phyloP scores from a whole-genome alignment of 2,888 invertebrate species.

The Chironomus riparius region DNA sequence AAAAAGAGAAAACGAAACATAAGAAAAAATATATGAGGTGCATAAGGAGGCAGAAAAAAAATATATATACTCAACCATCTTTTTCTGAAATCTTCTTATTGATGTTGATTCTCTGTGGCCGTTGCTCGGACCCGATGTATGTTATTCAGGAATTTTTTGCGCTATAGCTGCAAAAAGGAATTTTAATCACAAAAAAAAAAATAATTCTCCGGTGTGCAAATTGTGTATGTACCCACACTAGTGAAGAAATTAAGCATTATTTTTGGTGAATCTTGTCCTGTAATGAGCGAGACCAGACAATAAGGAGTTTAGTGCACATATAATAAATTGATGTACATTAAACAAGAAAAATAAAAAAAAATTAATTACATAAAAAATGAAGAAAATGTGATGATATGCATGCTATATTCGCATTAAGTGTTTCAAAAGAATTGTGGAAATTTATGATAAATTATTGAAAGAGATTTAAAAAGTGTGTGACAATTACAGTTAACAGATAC shows the following conservation, averaged over 20 bases:
- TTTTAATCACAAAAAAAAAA: slow-evolving; percentile 16
- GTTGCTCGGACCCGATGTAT: background rate
- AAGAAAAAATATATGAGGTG: background rate
- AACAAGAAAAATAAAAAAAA: background rate
- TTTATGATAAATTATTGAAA: no score
- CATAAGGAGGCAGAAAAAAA: background rate
- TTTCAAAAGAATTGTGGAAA: no score
- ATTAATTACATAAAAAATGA: background rate
- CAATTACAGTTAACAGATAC: no score
- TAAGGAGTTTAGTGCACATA: background rate
- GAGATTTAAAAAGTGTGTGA: no score
- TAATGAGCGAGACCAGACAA: no score
- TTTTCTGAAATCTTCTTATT: slow-evolving; percentile 9
- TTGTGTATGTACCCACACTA: background rate
- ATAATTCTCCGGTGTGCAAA: background rate
- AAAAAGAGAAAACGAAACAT: background rate
- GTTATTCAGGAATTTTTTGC: slow-evolving; percentile 10
- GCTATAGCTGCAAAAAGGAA: slow-evolving; percentile 19
- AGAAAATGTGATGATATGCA: no score
- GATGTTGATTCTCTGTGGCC: background rate
- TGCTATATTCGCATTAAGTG: no score
- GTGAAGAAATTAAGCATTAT: background rate
- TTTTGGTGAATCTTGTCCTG: background rate
- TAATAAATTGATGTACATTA: background rate
- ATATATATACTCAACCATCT: slow-evolving; percentile 7